Evolutionary conservation across 1,140 invertebrate species (phyloP).

Genomic region (Riptortus pedestris): DNA sequence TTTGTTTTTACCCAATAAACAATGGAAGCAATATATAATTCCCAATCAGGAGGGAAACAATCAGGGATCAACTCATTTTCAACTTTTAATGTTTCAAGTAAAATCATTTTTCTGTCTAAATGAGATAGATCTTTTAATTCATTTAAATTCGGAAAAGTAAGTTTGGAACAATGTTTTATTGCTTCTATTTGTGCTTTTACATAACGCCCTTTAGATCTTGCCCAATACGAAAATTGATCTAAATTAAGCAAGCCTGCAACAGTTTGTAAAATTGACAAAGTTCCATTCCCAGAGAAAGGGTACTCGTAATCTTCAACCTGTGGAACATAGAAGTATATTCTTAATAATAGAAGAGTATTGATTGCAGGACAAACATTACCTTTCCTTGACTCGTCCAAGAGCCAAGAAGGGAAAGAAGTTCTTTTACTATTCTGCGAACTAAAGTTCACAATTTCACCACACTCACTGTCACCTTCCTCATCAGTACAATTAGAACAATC

Average conservation of each 20-base stretch:
- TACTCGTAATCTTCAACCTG: conserved; percentile 60
- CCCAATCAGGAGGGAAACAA: conserved; percentile 46
- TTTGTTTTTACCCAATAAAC: conserved; percentile 55
- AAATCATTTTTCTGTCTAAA: neutral
- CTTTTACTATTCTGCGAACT: conserved; percentile 22
- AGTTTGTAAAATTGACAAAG: conserved; percentile 51
- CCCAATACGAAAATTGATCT: conserved; percentile 16
- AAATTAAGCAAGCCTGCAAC: conserved; percentile 51
- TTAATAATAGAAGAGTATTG: conserved; percentile 53
- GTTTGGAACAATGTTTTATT: neutral
- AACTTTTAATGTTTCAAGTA: conserved; percentile 24
- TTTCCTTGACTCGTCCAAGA: conserved; percentile 47
- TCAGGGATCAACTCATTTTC: conserved; percentile 30
- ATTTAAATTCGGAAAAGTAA: conserved; percentile 5
- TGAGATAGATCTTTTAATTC: neutral
- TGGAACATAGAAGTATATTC: conserved; percentile 52
- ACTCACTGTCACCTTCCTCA: conserved; percentile 22
- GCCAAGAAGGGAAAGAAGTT: conserved; percentile 50
- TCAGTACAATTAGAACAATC: conserved; percentile 20
- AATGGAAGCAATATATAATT: conserved; percentile 50
- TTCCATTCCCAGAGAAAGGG: conserved; percentile 47
- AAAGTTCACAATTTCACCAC: conserved; percentile 24
- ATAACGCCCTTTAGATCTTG: conserved; percentile 18
- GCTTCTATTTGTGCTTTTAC: neutral
- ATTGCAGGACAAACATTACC: conserved; percentile 49